Conservation (phyloP, 2,888 invertebrate species). For the Agrochola circellaris region DNA sequence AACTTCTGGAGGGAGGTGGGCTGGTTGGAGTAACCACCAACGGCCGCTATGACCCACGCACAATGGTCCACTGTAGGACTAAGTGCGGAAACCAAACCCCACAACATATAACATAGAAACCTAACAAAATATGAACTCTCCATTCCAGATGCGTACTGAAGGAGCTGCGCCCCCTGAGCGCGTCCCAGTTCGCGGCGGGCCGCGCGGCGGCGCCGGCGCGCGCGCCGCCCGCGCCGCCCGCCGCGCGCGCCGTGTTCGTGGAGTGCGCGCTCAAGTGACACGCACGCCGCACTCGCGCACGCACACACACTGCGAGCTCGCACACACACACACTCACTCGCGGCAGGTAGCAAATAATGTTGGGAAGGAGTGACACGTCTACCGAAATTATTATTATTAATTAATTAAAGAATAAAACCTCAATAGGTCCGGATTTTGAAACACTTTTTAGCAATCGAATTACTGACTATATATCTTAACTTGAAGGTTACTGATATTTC, state of each 20-base stretch:
- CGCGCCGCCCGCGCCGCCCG: slow-evolving; percentile 50
- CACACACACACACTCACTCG: slow-evolving; percentile 18
- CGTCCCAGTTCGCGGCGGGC: slow-evolving; percentile 85
- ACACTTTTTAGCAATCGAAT: background rate
- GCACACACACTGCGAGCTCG: background rate
- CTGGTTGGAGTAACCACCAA: too few species aligned
- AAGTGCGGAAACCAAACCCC: too few species aligned
- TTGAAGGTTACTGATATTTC: background rate
- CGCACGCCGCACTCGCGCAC: slow-evolving; percentile 28
- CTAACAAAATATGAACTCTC: background rate
- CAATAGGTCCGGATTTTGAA: background rate
- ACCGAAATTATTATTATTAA: background rate
- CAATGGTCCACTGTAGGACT: too few species aligned
- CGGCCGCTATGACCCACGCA: too few species aligned
- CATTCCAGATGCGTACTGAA: slow-evolving; percentile 88
- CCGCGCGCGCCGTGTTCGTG: slow-evolving; percentile 79
- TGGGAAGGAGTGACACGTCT: slow-evolving; percentile 11
- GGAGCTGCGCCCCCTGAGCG: slow-evolving; percentile 91
- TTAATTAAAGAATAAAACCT: background rate
- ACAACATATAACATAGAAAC: too few species aligned
- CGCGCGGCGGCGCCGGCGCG: slow-evolving; percentile 47
- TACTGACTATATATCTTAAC: background rate
- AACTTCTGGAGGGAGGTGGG: too few species aligned
- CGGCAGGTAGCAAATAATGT: slow-evolving; percentile 41
- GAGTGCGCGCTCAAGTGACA: slow-evolving; percentile 89